phyloP scores from a whole-genome alignment of 2,113 vertebrate species.

The Dicrurus megarhynchus region DNA sequence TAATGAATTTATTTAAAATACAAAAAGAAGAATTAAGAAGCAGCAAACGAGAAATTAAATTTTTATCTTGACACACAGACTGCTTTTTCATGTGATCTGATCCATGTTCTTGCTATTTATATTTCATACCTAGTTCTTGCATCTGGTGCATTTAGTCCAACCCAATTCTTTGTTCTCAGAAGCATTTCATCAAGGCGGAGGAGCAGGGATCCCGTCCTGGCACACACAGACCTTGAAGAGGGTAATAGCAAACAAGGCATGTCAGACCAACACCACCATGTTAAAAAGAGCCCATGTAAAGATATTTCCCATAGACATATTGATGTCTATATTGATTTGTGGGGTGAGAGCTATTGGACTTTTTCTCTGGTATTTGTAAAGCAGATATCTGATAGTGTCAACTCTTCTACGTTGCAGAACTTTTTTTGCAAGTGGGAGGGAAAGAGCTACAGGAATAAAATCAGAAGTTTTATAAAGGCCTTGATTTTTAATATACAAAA shows the following conservation, averaged over 20 bases:
- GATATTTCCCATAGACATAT: neutral
- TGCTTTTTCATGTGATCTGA: neutral
- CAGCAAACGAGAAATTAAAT: neutral
- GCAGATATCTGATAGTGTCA: neutral
- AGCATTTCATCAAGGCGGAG: neutral
- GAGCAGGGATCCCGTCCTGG: neutral
- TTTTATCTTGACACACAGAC: neutral
- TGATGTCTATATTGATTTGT: neutral
- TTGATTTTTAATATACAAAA: neutral
- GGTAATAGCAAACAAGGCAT: neutral
- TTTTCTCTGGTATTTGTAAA: neutral
- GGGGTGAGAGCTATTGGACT: neutral
- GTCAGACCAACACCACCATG: neutral
- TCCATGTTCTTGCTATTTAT: neutral
- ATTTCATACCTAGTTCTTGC: neutral
- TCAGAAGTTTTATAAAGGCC: neutral
- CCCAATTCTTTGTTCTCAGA: neutral
- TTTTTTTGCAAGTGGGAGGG: neutral
- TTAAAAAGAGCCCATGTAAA: neutral
- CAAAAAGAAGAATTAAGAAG: neutral
- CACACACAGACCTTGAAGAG: neutral
- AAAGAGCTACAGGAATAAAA: neutral
- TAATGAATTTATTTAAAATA: neutral
- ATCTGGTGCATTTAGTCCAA: neutral
- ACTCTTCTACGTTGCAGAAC: neutral